These are phyloP conservation scores for Polylopha cassiicola DNA, from an alignment of 2,888 invertebrate genomes.

Conservation along the genomic window DNA sequence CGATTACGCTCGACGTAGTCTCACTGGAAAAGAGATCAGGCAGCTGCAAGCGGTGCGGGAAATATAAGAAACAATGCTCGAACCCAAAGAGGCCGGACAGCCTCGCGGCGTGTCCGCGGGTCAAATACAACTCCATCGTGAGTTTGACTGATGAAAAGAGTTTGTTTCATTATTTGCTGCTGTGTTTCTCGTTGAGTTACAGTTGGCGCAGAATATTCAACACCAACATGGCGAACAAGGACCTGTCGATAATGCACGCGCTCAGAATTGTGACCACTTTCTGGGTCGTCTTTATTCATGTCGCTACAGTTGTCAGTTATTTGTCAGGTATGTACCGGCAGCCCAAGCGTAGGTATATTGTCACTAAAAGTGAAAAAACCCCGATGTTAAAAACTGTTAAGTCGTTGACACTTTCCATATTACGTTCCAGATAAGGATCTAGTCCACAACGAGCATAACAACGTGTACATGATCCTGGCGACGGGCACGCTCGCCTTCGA, in stretches of 20 bases:
- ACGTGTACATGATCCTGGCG: slow-evolving; percentile 68
- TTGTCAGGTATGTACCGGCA: slow-evolving; percentile 70
- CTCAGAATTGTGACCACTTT: slow-evolving; percentile 80
- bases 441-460: slow-evolving; percentile 56
- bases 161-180: slow-evolving; percentile 45
- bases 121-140: slow-evolving; percentile 52
- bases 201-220: slow-evolving; percentile 64
- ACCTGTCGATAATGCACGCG: slow-evolving; percentile 76
- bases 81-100: slow-evolving; percentile 38
- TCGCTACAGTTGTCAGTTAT: slow-evolving; percentile 80
- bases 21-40: slow-evolving; percentile 47
- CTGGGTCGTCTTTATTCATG: slow-evolving; percentile 81
- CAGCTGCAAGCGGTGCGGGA: slow-evolving; percentile 63
- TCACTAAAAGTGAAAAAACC: no score
- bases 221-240: slow-evolving; percentile 67
- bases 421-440: slow-evolving; percentile 63
- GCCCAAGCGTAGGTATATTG: no score
- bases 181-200: slow-evolving; percentile 63
- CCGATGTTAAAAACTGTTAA: no score
- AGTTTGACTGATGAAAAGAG: slow-evolving; percentile 45
- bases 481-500: slow-evolving; percentile 78
- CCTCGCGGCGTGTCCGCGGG: slow-evolving; percentile 47
- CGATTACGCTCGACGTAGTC: slow-evolving; percentile 63
- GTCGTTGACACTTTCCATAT: no score
- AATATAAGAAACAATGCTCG: slow-evolving; percentile 60